Evolutionary conservation across 2,888 invertebrate genomes (phyloP), one percentile per base, ranked within the genome.

Genomic region (Pheosia tremula): DNA sequence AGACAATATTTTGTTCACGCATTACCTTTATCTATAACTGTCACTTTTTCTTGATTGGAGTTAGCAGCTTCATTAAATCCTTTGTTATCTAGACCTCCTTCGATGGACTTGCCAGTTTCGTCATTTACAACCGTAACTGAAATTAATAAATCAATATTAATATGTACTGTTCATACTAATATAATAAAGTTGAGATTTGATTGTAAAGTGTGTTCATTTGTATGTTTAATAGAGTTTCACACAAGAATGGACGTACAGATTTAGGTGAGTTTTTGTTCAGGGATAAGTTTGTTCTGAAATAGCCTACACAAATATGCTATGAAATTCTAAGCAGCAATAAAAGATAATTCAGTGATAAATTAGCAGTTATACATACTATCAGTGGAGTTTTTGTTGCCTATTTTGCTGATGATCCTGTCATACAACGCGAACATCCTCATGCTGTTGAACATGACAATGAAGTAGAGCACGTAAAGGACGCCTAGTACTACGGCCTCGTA

Each of bases 401-500:
- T 78, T 5, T 57, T 76, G 0, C 54, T 76, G 3, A 80, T 59
- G 0, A 79, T 55, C 68, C 64, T 84, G 60, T 86, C 87, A n/a
- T 78, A 77, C 0, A 89, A 13, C 0, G 58, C 63, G 59, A 93
- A 93, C 3, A 91, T 87, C 76, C 94, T 93, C 61, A 91, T 87
- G 75, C 96, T 96, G 78, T 96, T 95, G 81, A 97, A 97, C 91
- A 97, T 96, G 0, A 97, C 75, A 8, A 95, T 72, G 84, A 97
- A 96, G 87, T 98, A 98, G 4, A 95, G 72, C 53, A 96, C 83
- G 78, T 98, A 97, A n/a, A 97, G 89, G 0, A 96, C 83, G 70
- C 97, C 95, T 66, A 98, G 95, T 0, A 96, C 86, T 55, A 96
- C 77, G 0, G 97, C 96, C 85, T 98, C 98, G 77, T 95, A 96